Percentiles rank a stretch among this genome's conserved stretches.
phyloP scores from a whole-genome alignment of 2,797 vertebrate species.

The Pachyuromys duprasi region DNA sequence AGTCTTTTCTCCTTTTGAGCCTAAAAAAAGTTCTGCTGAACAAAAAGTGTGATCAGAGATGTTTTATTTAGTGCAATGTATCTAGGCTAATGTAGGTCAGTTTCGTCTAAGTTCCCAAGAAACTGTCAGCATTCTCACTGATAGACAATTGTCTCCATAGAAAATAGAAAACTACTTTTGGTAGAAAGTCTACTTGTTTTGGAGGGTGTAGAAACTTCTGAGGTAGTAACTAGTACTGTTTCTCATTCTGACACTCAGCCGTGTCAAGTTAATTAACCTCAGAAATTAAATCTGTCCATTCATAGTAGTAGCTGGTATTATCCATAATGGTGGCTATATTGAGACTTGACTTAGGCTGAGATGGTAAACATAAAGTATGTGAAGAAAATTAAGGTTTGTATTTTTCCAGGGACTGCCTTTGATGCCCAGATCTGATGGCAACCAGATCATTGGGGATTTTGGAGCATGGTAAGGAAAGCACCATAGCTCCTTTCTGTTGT shows the following conservation, averaged over 20 bases:
- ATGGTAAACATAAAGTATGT: neutral
- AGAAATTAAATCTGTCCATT: conserved; percentile 7
- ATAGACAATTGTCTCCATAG: neutral
- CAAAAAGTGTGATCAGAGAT: neutral
- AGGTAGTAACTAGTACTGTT: neutral
- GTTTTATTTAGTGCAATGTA: conserved; percentile 34
- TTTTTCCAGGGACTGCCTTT: neutral
- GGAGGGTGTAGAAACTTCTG: neutral
- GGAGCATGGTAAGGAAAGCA: neutral
- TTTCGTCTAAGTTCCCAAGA: conserved; percentile 29
- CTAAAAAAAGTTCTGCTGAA: conserved; percentile 25
- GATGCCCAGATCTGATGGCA: neutral
- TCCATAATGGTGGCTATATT: neutral
- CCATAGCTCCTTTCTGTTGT: neutral
- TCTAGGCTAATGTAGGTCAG: neutral
- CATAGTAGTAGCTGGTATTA: neutral
- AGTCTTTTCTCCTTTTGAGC: neutral
- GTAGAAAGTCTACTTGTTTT: neutral
- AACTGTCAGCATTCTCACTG: neutral
- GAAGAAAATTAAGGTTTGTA: neutral
- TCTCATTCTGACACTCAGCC: conserved; percentile 5
- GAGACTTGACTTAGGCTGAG: conserved; percentile 8
- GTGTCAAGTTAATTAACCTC: conserved; percentile 2
- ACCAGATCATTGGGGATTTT: neutral
- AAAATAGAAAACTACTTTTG: conserved; percentile 32